phyloP scores from a whole-genome alignment of 2,113 vertebrate species.

The Abramis brama region DNA sequence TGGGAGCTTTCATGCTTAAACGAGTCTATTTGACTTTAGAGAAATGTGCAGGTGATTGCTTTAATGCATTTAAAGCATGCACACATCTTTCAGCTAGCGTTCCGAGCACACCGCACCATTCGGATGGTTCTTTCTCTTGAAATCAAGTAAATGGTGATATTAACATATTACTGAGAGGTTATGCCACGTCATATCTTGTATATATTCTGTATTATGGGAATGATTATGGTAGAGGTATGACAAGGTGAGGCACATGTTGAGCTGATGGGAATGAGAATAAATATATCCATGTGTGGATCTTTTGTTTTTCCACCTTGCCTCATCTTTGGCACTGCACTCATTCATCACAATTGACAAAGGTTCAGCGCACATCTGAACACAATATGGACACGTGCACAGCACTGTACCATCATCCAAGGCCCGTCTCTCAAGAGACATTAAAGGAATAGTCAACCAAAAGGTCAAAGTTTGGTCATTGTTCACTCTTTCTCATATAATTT shows the following conservation, averaged over 20 bases:
- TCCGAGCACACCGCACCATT: not conserved
- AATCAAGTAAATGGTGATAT: not conserved
- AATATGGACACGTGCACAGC: constrained; percentile 10
- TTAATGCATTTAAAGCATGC: constrained; percentile 48
- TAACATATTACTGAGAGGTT: constrained; percentile 17
- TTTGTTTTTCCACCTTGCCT: constrained; percentile 28
- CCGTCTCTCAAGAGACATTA: not conserved
- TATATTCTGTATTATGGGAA: not conserved
- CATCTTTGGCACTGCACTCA: constrained; percentile 24
- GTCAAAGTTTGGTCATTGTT: not conserved
- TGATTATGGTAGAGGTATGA: constrained; percentile 22
- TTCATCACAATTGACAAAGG: constrained; percentile 27
- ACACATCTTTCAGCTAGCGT: constrained; percentile 31
- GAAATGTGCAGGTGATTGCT: constrained; percentile 55
- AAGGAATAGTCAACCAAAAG: not conserved
- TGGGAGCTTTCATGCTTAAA: constrained; percentile 55
- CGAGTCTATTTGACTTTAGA: constrained; percentile 58
- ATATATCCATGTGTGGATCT: constrained; percentile 22
- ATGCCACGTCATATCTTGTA: constrained; percentile 14
- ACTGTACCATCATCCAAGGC: not conserved
- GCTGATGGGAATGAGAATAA: constrained; percentile 35
- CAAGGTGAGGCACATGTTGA: constrained; percentile 26
- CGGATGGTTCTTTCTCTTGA: constrained; percentile 20
- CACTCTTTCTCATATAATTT: not conserved
- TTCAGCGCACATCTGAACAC: constrained; percentile 27